Percentiles rank a stretch among this genome's conserved stretches.
These are phyloP conservation scores for Arge pagana DNA, from an alignment of 2,888 invertebrate genomes.

Conservation along the genomic window DNA sequence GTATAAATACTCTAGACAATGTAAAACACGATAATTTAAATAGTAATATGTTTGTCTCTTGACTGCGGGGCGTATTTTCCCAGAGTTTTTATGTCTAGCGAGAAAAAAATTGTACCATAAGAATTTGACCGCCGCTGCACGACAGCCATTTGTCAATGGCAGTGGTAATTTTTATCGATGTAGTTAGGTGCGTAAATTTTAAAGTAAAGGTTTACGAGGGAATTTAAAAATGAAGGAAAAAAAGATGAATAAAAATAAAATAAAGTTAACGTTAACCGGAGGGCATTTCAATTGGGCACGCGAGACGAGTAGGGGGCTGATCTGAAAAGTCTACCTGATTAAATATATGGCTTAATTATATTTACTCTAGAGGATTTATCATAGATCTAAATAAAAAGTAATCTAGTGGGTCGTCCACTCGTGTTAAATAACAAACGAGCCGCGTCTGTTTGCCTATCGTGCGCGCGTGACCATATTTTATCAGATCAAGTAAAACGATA, in stretches of 20 bases:
- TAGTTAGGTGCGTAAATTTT: slow-evolving; percentile 21
- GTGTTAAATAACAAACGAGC: slow-evolving; percentile 48
- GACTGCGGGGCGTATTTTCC: slow-evolving; percentile 15
- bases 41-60: background rate
- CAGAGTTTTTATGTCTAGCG: slow-evolving; percentile 23
- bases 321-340: slow-evolving; percentile 58
- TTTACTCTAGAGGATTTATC: slow-evolving; percentile 57
- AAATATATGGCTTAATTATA: slow-evolving; percentile 58
- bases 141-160: slow-evolving; percentile 19
- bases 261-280: slow-evolving; percentile 23
- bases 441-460: slow-evolving; percentile 35
- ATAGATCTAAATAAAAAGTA: slow-evolving; percentile 46
- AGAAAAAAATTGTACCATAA: slow-evolving; percentile 40
- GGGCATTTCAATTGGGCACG: slow-evolving; percentile 15
- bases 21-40: slow-evolving; percentile 12
- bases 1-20: slow-evolving; percentile 13
- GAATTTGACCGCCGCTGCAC: slow-evolving; percentile 29
- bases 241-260: slow-evolving; percentile 18
- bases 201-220: too few species aligned
- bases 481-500: too few species aligned
- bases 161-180: slow-evolving; percentile 10
- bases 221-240: background rate
- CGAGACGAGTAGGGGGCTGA: slow-evolving; percentile 42
- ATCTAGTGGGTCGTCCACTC: slow-evolving; percentile 47
- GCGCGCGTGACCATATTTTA: slow-evolving; percentile 8